Percentiles rank a stretch among this genome's conserved stretches.
Conservation (phyloP, 2,113 vertebrate genomes). For the Oncorhynchus mykiss region DNA sequence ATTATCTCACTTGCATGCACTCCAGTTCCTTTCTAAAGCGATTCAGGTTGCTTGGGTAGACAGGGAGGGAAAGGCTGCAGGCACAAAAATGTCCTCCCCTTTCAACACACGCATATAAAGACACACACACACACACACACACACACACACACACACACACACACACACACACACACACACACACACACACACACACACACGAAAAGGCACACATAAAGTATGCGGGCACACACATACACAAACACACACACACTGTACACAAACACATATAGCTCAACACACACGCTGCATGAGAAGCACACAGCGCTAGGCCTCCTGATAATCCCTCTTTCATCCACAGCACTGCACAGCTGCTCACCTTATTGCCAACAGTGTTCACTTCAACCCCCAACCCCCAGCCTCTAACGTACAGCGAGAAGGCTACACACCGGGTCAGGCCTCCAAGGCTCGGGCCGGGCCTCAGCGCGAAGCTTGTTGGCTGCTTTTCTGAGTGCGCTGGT, state of each 20-base stretch:
- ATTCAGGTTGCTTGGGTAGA: conserved; percentile 67
- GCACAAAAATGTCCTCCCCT: conserved; percentile 40
- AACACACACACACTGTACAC: background rate
- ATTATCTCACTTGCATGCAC: conserved; percentile 74
- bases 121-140: conserved; percentile 28
- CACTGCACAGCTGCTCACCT: conserved; percentile 76
- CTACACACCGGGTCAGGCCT: conserved; percentile 15
- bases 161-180: background rate
- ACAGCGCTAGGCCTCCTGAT: conserved; percentile 56
- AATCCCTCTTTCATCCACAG: conserved; percentile 67
- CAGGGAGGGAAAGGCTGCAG: conserved; percentile 56
- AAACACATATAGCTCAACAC: background rate
- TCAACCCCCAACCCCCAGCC: conserved; percentile 67
- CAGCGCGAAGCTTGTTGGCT: background rate
- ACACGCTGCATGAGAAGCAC: conserved; percentile 7
- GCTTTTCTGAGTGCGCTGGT: background rate
- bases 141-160: conserved; percentile 11
- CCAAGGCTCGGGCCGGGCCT: background rate
- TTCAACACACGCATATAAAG: conserved; percentile 43
- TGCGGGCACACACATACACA: background rate
- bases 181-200: background rate
- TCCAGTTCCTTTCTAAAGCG: conserved; percentile 67
- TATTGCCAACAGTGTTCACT: conserved; percentile 67
- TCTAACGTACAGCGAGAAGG: conserved; percentile 52
- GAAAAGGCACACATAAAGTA: no score